phyloP scores from a whole-genome alignment of 2,888 invertebrate species.

The Diabrotica balteata region DNA sequence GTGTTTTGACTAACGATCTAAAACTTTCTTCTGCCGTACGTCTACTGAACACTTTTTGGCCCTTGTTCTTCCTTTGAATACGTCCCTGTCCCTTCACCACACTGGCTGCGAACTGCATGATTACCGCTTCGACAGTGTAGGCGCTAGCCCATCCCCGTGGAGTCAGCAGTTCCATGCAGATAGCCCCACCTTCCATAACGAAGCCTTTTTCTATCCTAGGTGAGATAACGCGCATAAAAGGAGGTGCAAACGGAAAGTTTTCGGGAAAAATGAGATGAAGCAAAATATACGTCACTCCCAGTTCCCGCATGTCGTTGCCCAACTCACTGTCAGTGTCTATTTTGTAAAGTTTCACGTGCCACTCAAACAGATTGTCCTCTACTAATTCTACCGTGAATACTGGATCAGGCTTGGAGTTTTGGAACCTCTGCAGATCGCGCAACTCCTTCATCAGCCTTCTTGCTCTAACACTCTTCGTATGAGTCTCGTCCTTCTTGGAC shows the following conservation, averaged over 20 bases:
- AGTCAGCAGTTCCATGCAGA: constrained; percentile 87
- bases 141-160: constrained; percentile 89
- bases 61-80: constrained; percentile 79
- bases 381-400: constrained; percentile 84
- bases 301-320: constrained; percentile 80
- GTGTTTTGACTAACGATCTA: constrained; percentile 85
- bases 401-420: constrained; percentile 73
- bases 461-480: constrained; percentile 73
- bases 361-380: constrained; percentile 86
- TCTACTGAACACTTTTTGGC: constrained; percentile 78
- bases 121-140: constrained; percentile 85
- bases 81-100: constrained; percentile 88
- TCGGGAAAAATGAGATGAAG: constrained; percentile 85
- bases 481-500: constrained; percentile 52
- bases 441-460: constrained; percentile 87
- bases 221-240: constrained; percentile 74
- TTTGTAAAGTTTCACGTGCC: constrained; percentile 83
- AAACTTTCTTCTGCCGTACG: constrained; percentile 89
- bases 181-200: constrained; percentile 90
- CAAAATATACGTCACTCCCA: constrained; percentile 76
- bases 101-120: constrained; percentile 89
- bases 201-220: constrained; percentile 76
- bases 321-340: constrained; percentile 86
- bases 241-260: constrained; percentile 88
- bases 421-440: constrained; percentile 78